Evolutionary conservation across 1,140 invertebrate genomes (phyloP), one percentile per base, ranked within the genome.

Genomic region (Dreissena rostriformis): DNA sequence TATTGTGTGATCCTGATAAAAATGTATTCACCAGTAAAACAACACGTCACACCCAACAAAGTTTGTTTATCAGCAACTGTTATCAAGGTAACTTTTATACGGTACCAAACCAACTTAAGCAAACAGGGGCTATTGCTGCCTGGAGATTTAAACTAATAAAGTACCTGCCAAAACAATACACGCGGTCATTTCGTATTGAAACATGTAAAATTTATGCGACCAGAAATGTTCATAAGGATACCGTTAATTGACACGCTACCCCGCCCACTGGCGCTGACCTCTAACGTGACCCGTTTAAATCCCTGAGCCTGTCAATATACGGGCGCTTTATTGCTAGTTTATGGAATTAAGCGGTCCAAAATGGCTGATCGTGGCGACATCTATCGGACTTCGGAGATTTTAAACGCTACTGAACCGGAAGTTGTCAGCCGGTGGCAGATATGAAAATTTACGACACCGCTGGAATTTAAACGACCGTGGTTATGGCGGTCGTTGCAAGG

Each of bases 351-450:
- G 49, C 80, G 80, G 11, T 55, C 49, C 72, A 63, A 73, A 22
- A 82, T 68, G 72, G 72, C 28, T 22, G 55, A 68, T 51, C 22
- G 4, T 82, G 72, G 71, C 63, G 72, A 82, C 80, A 75, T 57
- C 51, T 63, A n/a, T 74, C 71, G 71, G 49, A 26, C 39, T 29
- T 11, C 29, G 63, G 39, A 73, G 71, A 73, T 73, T 73, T 73
- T 49, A 39, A 61, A n/a, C 63, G 70, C 77, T 70, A 63, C 55
- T n/a, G 39, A 29, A 82, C 80, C 80, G 80, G 80, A 82, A 82
- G 80, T 82, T 74, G 72, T 82, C 80, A 73, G 55, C 49, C 68
- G 39, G 49, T 82, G 80, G 52, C 65, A 67, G 61, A 74, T 75
- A 73, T 73, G 28, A 17, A 68, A 68, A 82, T 82, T 82, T 82